These are phyloP conservation scores for Labrus mixtus DNA, from an alignment of 2,113 vertebrate genomes.

Conservation along the genomic window DNA sequence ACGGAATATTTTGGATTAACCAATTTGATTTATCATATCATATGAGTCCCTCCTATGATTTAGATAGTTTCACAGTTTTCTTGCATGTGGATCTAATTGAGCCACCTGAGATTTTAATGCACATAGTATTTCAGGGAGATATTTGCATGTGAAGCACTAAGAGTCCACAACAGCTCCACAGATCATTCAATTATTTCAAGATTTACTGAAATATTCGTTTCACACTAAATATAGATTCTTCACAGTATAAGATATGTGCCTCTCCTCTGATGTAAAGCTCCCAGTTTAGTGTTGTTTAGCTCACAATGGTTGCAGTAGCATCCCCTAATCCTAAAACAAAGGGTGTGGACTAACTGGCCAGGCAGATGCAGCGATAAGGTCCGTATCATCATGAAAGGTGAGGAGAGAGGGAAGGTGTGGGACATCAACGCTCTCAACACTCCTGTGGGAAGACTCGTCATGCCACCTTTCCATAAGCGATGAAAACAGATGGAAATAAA, in stretches of 20 bases:
- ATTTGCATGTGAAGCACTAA: slow-evolving; percentile 59
- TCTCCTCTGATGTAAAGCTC: neutral
- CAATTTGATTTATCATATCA: neutral
- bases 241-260: slow-evolving; percentile 3
- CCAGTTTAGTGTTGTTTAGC: slow-evolving; percentile 14
- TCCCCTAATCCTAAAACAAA: slow-evolving; percentile 60
- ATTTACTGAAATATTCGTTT: slow-evolving; percentile 31
- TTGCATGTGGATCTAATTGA: too few relatives aligned
- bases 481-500: slow-evolving; percentile 70
- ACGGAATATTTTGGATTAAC: slow-evolving; percentile 5
- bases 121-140: slow-evolving; percentile 28
- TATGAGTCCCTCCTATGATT: too few relatives aligned
- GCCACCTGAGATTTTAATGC: slow-evolving; percentile 26
- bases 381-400: slow-evolving; percentile 52
- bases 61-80: neutral
- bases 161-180: slow-evolving; percentile 6
- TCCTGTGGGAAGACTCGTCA: slow-evolving; percentile 76
- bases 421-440: slow-evolving; percentile 36
- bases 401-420: slow-evolving; percentile 52
- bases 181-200: slow-evolving; percentile 25
- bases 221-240: slow-evolving; percentile 2
- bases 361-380: slow-evolving; percentile 72
- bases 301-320: slow-evolving; percentile 35
- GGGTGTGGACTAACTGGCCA: slow-evolving; percentile 32
- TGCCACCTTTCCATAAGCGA: slow-evolving; percentile 75